Base-by-base conservation (phyloP, 2,888 invertebrate genomes). In the Mythimna vitellina region DNA sequence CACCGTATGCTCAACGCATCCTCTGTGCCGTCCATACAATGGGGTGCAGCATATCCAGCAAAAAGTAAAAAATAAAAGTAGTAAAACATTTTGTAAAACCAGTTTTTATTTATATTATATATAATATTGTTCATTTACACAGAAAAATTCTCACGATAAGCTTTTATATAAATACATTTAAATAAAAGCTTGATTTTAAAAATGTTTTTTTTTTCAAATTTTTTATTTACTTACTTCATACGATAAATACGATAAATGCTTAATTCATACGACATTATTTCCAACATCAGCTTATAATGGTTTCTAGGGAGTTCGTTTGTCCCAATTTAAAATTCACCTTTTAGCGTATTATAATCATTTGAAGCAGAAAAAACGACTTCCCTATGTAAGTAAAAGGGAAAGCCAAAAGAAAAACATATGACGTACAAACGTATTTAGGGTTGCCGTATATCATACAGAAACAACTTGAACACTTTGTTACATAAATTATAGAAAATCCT, bases 401-500 rank as follows among this genome's bases (percentile, higher is more conserved):
- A 72, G 38, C 38, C 61, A 32, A 66, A 82, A 66, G 17, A 25
- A 72, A 69, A 69, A 51, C 79, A 61, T 29, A 70, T 62, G 73
- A 22, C 54, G 51, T 65, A 51, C 51, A 60, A 65, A 73, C 71
- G 77, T 76, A 76, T 65, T 73, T 56, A 61, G 46, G 51, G 56
- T 51, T 22, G 65, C 54, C 64, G 63, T 76, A 66, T 74, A 76
- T 78, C 81, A 73, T 56, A 63, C 62, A 51, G 54, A 65, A 62
- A 61, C 60, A 73, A 63, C 35, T 67, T 85, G 84, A 85, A 78
- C 78, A 75, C 58, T 75, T 83, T 69, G 70, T 63, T 71, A 67
- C 78, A 85, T 83, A 82, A 83, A 84, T 83, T 85, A 81, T 72
- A 82, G 66, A 64, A 82, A 82, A 82, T 73, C 57, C 22, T 69